Percentiles rank a stretch among this genome's conserved stretches.
Evolutionary conservation across 2,113 vertebrate species (phyloP).

Genomic region (Gavialis gangeticus): DNA sequence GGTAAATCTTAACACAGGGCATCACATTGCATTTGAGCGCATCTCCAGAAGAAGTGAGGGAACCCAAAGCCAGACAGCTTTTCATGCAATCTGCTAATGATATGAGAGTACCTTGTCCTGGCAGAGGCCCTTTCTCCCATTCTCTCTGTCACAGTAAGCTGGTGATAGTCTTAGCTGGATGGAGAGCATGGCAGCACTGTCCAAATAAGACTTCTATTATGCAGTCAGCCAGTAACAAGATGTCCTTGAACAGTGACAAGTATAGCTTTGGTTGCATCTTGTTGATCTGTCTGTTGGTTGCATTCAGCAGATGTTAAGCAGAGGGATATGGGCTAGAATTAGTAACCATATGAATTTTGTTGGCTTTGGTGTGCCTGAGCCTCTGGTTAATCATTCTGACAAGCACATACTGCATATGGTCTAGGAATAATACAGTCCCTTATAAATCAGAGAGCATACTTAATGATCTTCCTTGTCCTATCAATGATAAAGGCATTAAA

Average conservation of each 20-base stretch:
- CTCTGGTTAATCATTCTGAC: background rate
- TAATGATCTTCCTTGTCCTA: background rate
- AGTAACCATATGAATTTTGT: no score
- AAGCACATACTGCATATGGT: background rate
- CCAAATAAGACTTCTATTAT: no score
- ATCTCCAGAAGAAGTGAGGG: background rate
- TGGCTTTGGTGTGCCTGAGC: no score
- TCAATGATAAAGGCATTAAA: background rate
- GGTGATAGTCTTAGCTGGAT: background rate
- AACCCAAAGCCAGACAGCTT: background rate
- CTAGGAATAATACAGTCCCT: background rate
- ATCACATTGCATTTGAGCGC: no score
- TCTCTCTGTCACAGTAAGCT: background rate
- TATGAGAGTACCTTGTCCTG: rapidly evolving
- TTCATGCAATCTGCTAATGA: background rate
- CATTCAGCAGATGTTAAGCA: no score
- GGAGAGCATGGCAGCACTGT: no score
- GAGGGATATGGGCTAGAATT: no score
- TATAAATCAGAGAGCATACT: background rate
- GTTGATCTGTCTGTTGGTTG: no score
- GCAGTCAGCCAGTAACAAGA: no score
- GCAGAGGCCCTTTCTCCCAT: background rate
- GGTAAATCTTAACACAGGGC: background rate
- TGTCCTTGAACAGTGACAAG: no score
- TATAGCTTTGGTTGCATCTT: no score